These are phyloP conservation scores for Schizaphis graminum DNA, from an alignment of 2,888 invertebrate genomes.

Conservation along the genomic window DNA sequence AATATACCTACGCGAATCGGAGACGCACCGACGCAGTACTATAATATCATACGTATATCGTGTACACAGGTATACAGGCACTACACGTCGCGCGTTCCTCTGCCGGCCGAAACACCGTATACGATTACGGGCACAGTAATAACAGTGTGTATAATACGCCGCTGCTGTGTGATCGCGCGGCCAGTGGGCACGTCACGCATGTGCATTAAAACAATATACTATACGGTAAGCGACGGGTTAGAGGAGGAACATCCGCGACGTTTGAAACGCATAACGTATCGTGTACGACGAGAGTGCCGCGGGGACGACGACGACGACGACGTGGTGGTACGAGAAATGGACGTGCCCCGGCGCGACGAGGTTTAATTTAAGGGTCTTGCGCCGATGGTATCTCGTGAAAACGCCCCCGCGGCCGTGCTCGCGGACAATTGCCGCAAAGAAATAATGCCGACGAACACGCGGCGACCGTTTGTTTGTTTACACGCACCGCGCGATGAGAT, in stretches of 20 bases:
- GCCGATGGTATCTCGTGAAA: conserved; percentile 34
- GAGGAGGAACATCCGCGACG: background rate
- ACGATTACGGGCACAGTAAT: background rate
- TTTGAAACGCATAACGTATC: background rate
- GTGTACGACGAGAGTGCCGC: background rate
- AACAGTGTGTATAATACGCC: background rate
- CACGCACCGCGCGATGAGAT: background rate
- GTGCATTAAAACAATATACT: too few relatives aligned
- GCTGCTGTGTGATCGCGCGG: background rate
- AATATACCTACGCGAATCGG: background rate
- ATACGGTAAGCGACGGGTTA: background rate
- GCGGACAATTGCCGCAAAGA: background rate
- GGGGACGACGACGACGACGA: background rate
- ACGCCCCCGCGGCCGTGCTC: too few relatives aligned
- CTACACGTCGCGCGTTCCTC: background rate
- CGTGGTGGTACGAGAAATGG: background rate
- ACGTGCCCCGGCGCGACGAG: background rate
- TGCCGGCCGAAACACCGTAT: background rate
- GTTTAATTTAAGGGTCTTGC: conserved; percentile 27
- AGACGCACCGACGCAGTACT: background rate
- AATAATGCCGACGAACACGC: conserved; percentile 41
- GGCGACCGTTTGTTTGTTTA: background rate
- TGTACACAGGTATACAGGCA: background rate
- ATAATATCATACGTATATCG: too few relatives aligned
- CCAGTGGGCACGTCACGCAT: background rate